Evolutionary conservation across 2,888 invertebrate species (phyloP).

Genomic region (Tortrix viridana): DNA sequence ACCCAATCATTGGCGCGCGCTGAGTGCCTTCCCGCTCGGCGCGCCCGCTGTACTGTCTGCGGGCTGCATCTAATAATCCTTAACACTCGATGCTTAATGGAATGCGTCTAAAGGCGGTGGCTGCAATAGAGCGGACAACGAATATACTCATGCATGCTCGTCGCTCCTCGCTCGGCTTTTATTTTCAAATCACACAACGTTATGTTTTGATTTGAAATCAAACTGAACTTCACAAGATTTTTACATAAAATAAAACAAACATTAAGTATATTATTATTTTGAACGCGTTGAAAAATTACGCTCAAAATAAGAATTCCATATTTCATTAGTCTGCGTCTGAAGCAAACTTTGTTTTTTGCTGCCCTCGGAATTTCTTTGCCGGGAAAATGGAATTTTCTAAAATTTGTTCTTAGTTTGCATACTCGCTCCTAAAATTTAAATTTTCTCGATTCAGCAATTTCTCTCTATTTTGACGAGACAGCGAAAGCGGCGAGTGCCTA

Average conservation of each 20-base stretch:
- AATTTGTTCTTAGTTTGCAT: constrained; percentile 39
- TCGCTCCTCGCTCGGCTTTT: constrained; percentile 6
- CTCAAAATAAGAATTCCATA: constrained; percentile 35
- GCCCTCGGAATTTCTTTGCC: constrained; percentile 34
- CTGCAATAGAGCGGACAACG: constrained; percentile 15
- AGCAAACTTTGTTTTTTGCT: constrained; percentile 36
- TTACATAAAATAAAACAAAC: constrained; percentile 31
- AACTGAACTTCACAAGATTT: constrained; percentile 7
- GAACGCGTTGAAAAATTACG: constrained; percentile 32
- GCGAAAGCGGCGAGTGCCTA: constrained; percentile 3
- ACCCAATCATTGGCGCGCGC: constrained; percentile 58
- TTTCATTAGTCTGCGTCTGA: constrained; percentile 35
- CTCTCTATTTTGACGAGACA: constrained; percentile 35
- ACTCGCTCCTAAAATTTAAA: constrained; percentile 39
- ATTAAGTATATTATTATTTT: constrained; percentile 34
- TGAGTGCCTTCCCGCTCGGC: constrained; percentile 31
- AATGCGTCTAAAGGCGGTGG: constrained; percentile 32
- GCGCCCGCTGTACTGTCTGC: constrained; percentile 34
- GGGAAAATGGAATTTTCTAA: constrained; percentile 34
- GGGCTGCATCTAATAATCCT: constrained; percentile 39
- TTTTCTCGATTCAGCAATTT: constrained; percentile 35
- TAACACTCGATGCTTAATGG: constrained; percentile 38
- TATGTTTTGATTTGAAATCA: constrained; percentile 1
- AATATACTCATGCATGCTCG: background rate
- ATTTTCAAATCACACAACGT: constrained; percentile 1